phyloP scores from a whole-genome alignment of 2,888 invertebrate genomes.

The Volucella inanis region DNA sequence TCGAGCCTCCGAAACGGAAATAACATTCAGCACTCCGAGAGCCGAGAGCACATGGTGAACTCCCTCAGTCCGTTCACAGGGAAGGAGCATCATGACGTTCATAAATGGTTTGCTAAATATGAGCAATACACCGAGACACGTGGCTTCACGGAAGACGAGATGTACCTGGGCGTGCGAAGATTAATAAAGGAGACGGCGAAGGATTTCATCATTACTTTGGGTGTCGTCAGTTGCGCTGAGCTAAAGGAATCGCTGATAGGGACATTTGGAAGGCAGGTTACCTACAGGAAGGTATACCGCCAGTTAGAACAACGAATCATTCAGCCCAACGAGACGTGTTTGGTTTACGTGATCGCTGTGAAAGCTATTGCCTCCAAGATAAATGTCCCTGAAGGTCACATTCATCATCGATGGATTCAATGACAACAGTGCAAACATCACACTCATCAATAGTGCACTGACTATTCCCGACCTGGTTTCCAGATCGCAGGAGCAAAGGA shows the following conservation, averaged over 20 bases:
- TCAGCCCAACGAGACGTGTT: slow-evolving; percentile 7
- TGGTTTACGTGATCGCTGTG: slow-evolving; percentile 24
- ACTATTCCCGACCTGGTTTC: no score
- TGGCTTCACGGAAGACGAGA: no score
- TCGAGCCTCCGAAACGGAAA: neutral
- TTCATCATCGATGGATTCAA: slow-evolving; percentile 10
- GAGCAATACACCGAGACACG: neutral
- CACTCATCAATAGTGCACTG: neutral
- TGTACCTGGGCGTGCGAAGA: slow-evolving; percentile 12
- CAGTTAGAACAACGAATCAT: slow-evolving; percentile 14
- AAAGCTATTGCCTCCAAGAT: slow-evolving; percentile 22
- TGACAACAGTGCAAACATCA: slow-evolving; percentile 8
- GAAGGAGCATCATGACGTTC: neutral
- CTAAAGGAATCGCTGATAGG: slow-evolving; percentile 13
- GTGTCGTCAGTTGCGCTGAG: slow-evolving; percentile 1
- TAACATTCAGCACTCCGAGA: neutral
- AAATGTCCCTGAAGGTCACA: slow-evolving; percentile 11
- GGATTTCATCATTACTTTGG: neutral
- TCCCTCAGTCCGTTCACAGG: neutral
- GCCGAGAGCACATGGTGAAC: slow-evolving; percentile 9
- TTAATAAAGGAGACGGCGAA: slow-evolving; percentile 13
- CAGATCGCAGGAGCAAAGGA: no score
- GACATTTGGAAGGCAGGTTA: slow-evolving; percentile 37
- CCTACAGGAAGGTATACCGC: slow-evolving; percentile 14
- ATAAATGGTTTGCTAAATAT: slow-evolving; percentile 27